Evolutionary conservation across 1,140 invertebrate genomes (phyloP).

Genomic region (Schlechtendalia chinensis): DNA sequence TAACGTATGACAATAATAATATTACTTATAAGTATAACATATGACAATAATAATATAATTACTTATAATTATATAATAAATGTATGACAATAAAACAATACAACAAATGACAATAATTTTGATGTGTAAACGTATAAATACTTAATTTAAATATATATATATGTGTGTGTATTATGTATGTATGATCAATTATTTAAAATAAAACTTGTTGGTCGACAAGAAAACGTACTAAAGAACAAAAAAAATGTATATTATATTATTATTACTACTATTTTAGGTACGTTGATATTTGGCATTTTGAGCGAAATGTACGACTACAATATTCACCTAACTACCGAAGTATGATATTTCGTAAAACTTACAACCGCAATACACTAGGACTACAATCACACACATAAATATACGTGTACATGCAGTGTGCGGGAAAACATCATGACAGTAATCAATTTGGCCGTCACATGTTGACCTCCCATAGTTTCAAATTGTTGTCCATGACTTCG

Average conservation of each 20-base stretch:
- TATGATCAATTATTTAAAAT: conserved; percentile 16
- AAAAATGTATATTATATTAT: conserved; percentile 1
- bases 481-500: conserved; percentile 82
- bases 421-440: neutral
- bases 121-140: conserved; percentile 31
- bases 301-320: neutral
- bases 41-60: conserved; percentile 17
- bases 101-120: conserved; percentile 41
- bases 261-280: conserved; percentile 19
- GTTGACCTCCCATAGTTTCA: conserved; percentile 84
- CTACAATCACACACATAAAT: neutral
- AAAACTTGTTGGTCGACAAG: conserved; percentile 9
- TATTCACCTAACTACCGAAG: conserved; percentile 1
- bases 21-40: neutral
- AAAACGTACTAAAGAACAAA: conserved; percentile 6
- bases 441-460: conserved; percentile 58
- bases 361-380: too few relatives aligned
- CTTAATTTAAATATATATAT: conserved; percentile 21
- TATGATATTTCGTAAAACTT: neutral
- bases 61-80: neutral
- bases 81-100: conserved; percentile 3
- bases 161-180: neutral
- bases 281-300: conserved; percentile 38
- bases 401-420: neutral
- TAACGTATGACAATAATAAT: conserved; percentile 4